Conservation (phyloP, 2,888 invertebrate species). For the Graphium colonna region DNA sequence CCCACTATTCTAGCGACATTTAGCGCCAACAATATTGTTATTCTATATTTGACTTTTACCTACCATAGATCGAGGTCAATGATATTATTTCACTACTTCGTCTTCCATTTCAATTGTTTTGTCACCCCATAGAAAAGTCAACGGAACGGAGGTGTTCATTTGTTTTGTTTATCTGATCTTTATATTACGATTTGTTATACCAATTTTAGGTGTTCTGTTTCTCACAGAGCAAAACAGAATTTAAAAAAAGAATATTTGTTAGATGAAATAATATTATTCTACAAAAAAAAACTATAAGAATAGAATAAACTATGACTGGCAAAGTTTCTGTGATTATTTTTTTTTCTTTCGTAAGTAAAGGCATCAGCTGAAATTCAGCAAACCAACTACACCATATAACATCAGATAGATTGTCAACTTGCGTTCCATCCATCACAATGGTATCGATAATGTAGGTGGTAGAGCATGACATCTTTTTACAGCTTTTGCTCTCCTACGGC, state of each 20-base stretch:
- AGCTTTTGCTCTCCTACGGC: too few relatives aligned
- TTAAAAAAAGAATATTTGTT: too few relatives aligned
- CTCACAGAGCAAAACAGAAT: neutral
- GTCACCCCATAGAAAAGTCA: neutral
- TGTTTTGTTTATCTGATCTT: conserved; percentile 10
- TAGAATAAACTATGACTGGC: neutral
- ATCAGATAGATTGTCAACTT: too few relatives aligned
- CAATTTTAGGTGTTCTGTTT: neutral
- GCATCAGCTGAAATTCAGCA: too few relatives aligned
- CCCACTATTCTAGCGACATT: conserved; percentile 19
- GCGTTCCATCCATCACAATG: too few relatives aligned
- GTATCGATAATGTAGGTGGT: too few relatives aligned
- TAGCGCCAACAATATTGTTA: conserved; percentile 16
- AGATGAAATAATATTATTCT: neutral
- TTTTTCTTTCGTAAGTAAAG: too few relatives aligned
- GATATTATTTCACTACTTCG: conserved; percentile 1
- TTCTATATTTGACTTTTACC: conserved; percentile 10
- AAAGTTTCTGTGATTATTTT: neutral
- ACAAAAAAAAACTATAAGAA: neutral
- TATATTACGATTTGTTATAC: neutral
- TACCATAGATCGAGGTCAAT: conserved; percentile 12
- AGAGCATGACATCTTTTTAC: too few relatives aligned
- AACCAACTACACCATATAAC: too few relatives aligned
- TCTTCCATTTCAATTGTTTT: conserved; percentile 11
- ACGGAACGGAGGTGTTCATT: conserved; percentile 2